phyloP scores from a whole-genome alignment of 2,113 vertebrate species.

The Syrrhaptes paradoxus region DNA sequence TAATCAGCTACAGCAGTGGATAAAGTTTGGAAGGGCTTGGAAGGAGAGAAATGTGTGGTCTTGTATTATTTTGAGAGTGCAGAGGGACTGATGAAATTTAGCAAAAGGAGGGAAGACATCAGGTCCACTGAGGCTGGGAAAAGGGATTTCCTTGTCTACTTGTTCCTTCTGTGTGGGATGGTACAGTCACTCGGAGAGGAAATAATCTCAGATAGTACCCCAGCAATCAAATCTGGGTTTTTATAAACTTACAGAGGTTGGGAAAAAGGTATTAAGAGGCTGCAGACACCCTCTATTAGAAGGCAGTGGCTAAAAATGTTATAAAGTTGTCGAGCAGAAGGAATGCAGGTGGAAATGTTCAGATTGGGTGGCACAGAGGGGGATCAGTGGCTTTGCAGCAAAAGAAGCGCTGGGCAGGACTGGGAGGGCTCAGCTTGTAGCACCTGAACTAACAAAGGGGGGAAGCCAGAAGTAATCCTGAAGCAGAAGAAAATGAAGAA shows the following conservation, averaged over 20 bases:
- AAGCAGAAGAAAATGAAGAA: neutral
- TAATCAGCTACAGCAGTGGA: neutral
- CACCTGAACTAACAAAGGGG: neutral
- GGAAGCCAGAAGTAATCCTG: neutral
- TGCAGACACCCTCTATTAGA: neutral
- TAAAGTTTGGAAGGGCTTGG: neutral
- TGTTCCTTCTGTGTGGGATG: neutral
- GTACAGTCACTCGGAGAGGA: neutral
- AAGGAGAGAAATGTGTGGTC: neutral
- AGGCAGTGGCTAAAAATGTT: neutral
- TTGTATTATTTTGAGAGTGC: neutral
- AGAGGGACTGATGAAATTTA: neutral
- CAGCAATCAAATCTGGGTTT: neutral
- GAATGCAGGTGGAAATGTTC: neutral
- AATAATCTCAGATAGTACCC: neutral
- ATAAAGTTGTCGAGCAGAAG: neutral
- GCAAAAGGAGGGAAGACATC: neutral
- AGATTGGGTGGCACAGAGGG: neutral
- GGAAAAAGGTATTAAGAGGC: neutral
- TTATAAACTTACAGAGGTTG: neutral
- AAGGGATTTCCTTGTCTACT: neutral
- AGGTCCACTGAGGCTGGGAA: neutral
- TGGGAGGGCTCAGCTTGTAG: neutral
- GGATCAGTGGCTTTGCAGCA: neutral
- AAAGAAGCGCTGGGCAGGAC: neutral